phyloP scores from a whole-genome alignment of 2,797 vertebrate species.

The Australoheros facetus region DNA sequence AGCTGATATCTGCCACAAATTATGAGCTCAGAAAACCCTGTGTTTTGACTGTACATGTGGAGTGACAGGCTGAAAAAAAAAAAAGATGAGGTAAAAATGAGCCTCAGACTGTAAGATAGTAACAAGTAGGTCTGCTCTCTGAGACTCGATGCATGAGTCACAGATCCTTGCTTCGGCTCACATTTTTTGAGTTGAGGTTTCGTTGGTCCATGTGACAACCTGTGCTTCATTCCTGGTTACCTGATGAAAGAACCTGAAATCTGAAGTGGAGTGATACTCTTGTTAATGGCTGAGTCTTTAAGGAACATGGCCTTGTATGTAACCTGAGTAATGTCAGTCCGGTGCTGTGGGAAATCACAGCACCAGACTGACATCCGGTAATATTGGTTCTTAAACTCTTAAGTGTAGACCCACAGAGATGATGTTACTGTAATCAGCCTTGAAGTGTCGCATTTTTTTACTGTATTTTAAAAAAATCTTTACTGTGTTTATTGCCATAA shows the following conservation, averaged over 20 bases:
- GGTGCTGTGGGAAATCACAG: too few species aligned
- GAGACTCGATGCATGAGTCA: not conserved
- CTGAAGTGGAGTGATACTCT: too few species aligned
- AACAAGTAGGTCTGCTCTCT: not conserved
- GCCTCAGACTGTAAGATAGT: not conserved
- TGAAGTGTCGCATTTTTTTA: too few species aligned
- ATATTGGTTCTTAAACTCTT: too few species aligned
- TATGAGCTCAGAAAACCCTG: slow-evolving; percentile 46
- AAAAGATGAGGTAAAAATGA: slow-evolving; percentile 53
- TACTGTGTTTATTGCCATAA: too few species aligned
- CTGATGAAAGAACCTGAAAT: not conserved
- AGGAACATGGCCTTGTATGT: too few species aligned
- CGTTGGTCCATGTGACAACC: not conserved
- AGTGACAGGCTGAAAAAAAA: slow-evolving; percentile 41
- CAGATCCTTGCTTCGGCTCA: not conserved
- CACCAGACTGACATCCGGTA: too few species aligned
- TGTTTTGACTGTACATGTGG: slow-evolving; percentile 62
- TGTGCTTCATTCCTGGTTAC: not conserved
- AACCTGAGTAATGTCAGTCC: too few species aligned
- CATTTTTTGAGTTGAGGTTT: not conserved
- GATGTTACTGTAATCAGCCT: too few species aligned
- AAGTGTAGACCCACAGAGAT: too few species aligned
- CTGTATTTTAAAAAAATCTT: too few species aligned
- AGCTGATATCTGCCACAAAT: slow-evolving; percentile 68
- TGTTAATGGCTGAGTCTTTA: too few species aligned